Evolutionary conservation across 2,797 vertebrate species (phyloP), one percentile per base, ranked within the genome.

Genomic region (Chelonia mydas): DNA sequence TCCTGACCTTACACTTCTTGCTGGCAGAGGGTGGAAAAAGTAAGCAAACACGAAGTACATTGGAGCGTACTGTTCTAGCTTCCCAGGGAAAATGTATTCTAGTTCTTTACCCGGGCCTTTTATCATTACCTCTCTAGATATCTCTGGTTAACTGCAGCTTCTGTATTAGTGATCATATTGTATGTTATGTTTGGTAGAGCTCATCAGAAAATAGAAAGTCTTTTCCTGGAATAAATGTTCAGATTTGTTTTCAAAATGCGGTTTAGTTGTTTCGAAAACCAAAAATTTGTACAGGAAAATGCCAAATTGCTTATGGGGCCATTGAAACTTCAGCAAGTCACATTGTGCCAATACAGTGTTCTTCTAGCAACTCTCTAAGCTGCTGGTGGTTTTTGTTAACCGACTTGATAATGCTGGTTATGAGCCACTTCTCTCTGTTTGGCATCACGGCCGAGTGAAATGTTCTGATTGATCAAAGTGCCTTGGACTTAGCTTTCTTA

Each of bases 401-500:
- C 89, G 55, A 11, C 49, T 45, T 57, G 4, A 1, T 89, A 8
- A 41, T 13, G 61, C 81, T 86, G 25, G 33, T 68, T 90, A 37
- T 82, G 33, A 93, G 45, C 27, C 1, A 19, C 27, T 91, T 59
- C 23, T 90, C 3, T 9, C 2, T 53, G 19, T 87, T 83, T 47
- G 19, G 59, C 19, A 80, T 11, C 1, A 10, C 6, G 17, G 13
- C 85, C 79, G 86, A 79, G 90, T 84, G 83, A 89, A 89, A 47
- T 65, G 28, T 1, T 8, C 53, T 0, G 0, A 5, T 16, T 90
- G 41, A 87, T 47, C 33, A 47, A 6, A 1, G 51, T 88, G 76
- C 84, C 76, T 91, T 84, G 12, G 79, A 92, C 83, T 28, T 41
- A 81, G 41, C n/a, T 84, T 89, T 74, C 91, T 82, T 1, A 83